These are phyloP conservation scores for Labeo calbasu DNA, from an alignment of 2,797 vertebrate species.

Conservation along the genomic window DNA sequence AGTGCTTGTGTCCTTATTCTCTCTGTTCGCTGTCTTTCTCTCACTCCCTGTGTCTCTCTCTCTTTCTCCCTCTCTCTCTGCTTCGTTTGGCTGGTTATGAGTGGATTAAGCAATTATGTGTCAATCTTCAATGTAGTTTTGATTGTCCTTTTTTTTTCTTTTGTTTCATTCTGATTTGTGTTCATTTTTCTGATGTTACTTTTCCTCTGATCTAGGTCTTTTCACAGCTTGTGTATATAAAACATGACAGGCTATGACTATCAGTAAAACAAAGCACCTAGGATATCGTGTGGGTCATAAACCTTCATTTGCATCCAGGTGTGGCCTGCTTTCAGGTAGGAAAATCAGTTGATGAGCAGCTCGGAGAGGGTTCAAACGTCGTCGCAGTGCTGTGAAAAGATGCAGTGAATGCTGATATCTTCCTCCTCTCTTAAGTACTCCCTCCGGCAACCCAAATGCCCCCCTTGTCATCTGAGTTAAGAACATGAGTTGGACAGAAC, in stretches of 20 bases:
- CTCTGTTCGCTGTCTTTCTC: conserved; percentile 71
- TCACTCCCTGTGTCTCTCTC: conserved; percentile 59
- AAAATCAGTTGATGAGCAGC: conserved; percentile 36
- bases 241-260: not conserved
- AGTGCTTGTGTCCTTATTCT: conserved; percentile 95
- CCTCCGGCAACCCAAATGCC: conserved; percentile 59
- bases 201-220: conserved; percentile 97
- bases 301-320: conserved; percentile 24
- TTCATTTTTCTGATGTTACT: conserved; percentile 85
- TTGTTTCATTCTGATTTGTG: conserved; percentile 88
- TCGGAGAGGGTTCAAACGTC: conserved; percentile 57
- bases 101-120: conserved; percentile 96
- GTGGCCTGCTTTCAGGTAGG: conserved; percentile 46
- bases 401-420: conserved; percentile 58
- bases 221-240: conserved; percentile 92
- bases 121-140: conserved; percentile 93
- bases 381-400: conserved; percentile 59
- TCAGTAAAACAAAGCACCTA: not conserved
- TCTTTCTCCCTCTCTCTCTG: conserved; percentile 83
- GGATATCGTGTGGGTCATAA: conserved; percentile 45
- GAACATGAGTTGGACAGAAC: conserved; percentile 62
- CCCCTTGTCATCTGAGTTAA: conserved; percentile 42
- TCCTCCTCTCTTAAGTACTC: conserved; percentile 39
- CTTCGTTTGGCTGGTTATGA: conserved; percentile 99
- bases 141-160: conserved; percentile 71